A percentile compares a stretch with the other conserved stretches of the same genome.
phyloP scores from a whole-genome alignment of 2,797 vertebrate species.

The Gymnoscopelus microlampas region DNA sequence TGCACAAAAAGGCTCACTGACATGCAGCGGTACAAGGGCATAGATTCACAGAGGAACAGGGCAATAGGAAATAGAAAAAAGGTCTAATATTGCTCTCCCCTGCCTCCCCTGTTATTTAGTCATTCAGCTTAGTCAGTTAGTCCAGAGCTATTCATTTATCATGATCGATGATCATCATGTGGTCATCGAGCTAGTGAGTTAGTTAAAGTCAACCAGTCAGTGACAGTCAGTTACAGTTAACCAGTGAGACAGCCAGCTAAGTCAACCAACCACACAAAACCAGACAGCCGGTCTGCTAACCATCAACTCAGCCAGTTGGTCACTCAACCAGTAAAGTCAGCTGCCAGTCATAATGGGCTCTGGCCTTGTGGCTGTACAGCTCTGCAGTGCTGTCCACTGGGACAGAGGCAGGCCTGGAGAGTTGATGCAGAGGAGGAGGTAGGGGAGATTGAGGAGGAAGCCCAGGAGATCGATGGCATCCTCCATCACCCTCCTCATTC shows the following conservation, averaged over 20 bases:
- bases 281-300: neutral
- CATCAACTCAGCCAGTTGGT: conserved; percentile 5
- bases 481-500: conserved; percentile 56
- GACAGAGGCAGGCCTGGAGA: conserved; percentile 11
- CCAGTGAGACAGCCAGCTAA: neutral
- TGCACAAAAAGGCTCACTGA: conserved; percentile 32
- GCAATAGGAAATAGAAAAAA: conserved; percentile 23
- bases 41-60: conserved; percentile 18
- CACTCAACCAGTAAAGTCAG: conserved; percentile 3
- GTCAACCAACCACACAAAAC: neutral
- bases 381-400: conserved; percentile 26
- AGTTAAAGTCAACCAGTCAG: neutral
- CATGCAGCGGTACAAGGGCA: conserved; percentile 42
- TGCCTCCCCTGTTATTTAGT: conserved; percentile 7
- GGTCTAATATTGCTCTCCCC: conserved; percentile 13
- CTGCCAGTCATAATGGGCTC: neutral
- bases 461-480: conserved; percentile 51
- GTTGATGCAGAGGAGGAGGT: conserved; percentile 1
- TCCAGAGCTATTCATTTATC: no score
- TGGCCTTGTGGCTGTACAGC: conserved; percentile 3
- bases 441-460: conserved; percentile 5
- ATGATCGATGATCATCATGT: no score
- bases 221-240: neutral
- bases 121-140: neutral
- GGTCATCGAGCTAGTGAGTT: conserved; percentile 11